phyloP scores from a whole-genome alignment of 1,140 invertebrate genomes.

The Neodiprion fabricii region DNA sequence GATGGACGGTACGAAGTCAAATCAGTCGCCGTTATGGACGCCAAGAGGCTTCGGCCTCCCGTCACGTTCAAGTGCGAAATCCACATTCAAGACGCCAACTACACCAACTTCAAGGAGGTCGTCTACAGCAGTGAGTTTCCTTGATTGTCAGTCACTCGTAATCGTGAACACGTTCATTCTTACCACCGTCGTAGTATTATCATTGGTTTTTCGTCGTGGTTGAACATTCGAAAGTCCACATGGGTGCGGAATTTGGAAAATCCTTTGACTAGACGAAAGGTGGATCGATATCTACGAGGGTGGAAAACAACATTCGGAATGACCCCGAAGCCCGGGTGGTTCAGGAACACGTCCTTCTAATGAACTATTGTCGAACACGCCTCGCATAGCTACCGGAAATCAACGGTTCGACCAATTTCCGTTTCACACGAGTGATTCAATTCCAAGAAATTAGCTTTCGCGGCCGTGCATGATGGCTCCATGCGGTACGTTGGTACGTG shows the following conservation, averaged over 20 bases:
- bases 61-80: conserved; percentile 70
- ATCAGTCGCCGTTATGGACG: conserved; percentile 55
- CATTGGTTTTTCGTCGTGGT: too few species aligned
- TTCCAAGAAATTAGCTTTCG: neutral
- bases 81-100: conserved; percentile 69
- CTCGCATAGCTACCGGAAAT: conserved; percentile 2
- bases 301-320: too few species aligned
- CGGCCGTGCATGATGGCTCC: neutral
- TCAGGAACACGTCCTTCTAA: neutral
- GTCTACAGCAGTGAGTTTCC: conserved; percentile 59
- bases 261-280: too few species aligned
- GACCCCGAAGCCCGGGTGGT: too few species aligned
- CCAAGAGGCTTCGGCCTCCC: conserved; percentile 64
- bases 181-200: too few species aligned
- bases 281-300: too few species aligned
- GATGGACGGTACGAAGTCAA: conserved; percentile 51
- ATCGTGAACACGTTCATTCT: too few species aligned
- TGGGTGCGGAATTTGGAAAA: too few species aligned
- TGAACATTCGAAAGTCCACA: too few species aligned
- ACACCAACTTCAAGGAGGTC: conserved; percentile 67
- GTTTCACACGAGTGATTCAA: neutral
- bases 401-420: conserved; percentile 1
- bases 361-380: conserved; percentile 2
- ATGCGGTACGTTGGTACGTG: too few species aligned
- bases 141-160: too few species aligned